Percentiles rank a stretch among this genome's conserved stretches.
These are phyloP conservation scores for Lepeophtheirus salmonis DNA, from an alignment of 1,140 invertebrate genomes.

Conservation along the genomic window DNA sequence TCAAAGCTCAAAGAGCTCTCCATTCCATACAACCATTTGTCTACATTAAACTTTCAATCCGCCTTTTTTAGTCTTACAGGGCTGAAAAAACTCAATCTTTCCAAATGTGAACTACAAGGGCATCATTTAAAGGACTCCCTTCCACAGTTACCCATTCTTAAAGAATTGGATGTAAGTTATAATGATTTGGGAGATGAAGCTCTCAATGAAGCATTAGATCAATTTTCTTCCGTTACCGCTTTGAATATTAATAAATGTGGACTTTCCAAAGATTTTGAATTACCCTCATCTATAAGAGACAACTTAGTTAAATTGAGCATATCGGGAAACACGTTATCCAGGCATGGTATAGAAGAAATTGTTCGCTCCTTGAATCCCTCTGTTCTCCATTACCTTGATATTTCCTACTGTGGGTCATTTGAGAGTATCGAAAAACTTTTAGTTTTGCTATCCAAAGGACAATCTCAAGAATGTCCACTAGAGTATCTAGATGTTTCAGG, in stretches of 20 bases:
- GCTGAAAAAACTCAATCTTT: background rate
- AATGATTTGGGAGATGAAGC: background rate
- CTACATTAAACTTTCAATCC: background rate
- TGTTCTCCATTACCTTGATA: background rate
- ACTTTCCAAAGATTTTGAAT: background rate
- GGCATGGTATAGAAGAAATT: background rate
- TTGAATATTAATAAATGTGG: background rate
- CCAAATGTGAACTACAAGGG: background rate
- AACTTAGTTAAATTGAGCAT: background rate
- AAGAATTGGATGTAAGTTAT: background rate
- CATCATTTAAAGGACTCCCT: background rate
- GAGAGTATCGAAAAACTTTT: background rate
- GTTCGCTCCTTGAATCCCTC: background rate
- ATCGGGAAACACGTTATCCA: background rate
- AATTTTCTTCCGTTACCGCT: background rate
- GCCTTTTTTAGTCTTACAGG: background rate
- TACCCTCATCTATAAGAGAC: background rate
- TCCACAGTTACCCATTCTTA: background rate
- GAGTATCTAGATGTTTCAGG: background rate
- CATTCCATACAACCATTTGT: background rate
- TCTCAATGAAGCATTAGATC: background rate
- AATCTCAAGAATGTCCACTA: background rate
- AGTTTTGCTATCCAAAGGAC: background rate
- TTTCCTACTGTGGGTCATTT: background rate
- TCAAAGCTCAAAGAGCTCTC: background rate